Conservation (phyloP, 1,140 invertebrate species). For the Lethocerus indicus region DNA sequence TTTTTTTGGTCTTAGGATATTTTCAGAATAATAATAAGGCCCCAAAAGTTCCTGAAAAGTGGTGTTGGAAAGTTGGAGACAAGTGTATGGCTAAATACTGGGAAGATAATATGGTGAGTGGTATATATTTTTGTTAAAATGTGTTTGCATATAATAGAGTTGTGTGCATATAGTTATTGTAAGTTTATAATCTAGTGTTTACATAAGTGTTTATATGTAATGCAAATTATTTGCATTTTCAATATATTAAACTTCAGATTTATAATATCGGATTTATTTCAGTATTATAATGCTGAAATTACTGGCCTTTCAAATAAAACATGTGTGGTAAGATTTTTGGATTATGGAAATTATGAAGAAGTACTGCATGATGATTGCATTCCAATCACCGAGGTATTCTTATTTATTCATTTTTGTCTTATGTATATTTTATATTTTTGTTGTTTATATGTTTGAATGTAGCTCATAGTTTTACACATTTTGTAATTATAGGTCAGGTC, state of each 20-base stretch:
- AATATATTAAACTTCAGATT: neutral
- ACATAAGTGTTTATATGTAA: neutral
- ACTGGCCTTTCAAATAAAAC: conserved; percentile 59
- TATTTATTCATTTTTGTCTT: neutral
- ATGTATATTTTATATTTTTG: neutral
- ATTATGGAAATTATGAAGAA: conserved; percentile 80
- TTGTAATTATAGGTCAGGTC: too few relatives aligned
- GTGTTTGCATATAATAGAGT: neutral
- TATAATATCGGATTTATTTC: conserved; percentile 22
- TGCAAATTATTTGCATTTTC: neutral
- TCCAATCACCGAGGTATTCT: conserved; percentile 32
- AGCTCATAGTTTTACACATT: neutral
- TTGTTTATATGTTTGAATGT: neutral
- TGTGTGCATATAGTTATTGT: neutral
- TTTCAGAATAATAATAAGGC: conserved; percentile 1
- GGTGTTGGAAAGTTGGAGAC: conserved; percentile 59
- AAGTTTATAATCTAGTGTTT: neutral
- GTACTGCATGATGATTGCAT: conserved; percentile 61
- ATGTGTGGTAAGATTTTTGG: conserved; percentile 67
- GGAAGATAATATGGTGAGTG: conserved; percentile 69
- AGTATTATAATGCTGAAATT: conserved; percentile 71
- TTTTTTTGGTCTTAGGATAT: too few relatives aligned
- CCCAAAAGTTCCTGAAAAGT: conserved; percentile 17
- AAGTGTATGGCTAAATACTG: conserved; percentile 78
- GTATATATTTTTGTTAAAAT: neutral